Percentiles rank a stretch among this genome's conserved stretches.
Conservation (phyloP, 2,888 invertebrate species). For the Pterostichus madidus region DNA sequence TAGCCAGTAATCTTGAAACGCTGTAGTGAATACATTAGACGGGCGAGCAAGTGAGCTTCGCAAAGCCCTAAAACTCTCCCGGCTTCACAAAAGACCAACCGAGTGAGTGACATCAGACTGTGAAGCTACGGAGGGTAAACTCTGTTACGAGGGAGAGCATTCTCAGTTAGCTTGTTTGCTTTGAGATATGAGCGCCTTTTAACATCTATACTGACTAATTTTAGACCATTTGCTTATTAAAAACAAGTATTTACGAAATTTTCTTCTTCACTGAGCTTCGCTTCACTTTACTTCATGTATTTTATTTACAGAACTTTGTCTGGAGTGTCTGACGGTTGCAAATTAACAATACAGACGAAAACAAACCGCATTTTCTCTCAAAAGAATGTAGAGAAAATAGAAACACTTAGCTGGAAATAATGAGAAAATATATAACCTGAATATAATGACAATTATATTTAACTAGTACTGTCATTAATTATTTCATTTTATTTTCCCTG, state of each 20-base stretch:
- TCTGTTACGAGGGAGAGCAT: neutral
- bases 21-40: constrained; percentile 67
- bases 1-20: constrained; percentile 67
- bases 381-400: too few relatives aligned
- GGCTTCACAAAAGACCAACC: constrained; percentile 67
- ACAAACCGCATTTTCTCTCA: too few relatives aligned
- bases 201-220: constrained; percentile 67
- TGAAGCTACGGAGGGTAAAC: neutral
- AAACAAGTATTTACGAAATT: constrained; percentile 67
- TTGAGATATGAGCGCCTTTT: constrained; percentile 67
- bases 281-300: constrained; percentile 59
- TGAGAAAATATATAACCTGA: too few relatives aligned
- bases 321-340: neutral
- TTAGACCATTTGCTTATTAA: constrained; percentile 67
- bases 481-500: too few relatives aligned
- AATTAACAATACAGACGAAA: constrained; percentile 18
- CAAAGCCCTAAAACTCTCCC: constrained; percentile 65
- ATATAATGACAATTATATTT: too few relatives aligned
- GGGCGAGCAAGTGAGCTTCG: constrained; percentile 64
- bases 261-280: constrained; percentile 64
- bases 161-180: constrained; percentile 61
- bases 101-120: constrained; percentile 48
- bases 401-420: too few relatives aligned
- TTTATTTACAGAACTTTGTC: constrained; percentile 43
- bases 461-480: too few relatives aligned